Evolutionary conservation across 2,113 vertebrate species (phyloP).

Genomic region (Stegostoma tigrinum): DNA sequence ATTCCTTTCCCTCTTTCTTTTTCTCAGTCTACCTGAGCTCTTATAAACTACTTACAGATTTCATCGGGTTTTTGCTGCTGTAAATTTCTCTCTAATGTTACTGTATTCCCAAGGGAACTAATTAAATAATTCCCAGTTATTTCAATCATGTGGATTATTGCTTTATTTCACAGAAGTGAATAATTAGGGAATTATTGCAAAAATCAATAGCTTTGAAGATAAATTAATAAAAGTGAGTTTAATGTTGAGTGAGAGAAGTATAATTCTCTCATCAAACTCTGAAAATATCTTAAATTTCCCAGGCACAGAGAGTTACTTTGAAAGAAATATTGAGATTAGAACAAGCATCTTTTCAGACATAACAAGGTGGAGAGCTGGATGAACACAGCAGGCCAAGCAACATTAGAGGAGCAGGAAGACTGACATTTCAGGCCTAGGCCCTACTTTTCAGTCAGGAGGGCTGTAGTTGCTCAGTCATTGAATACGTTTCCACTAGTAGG

Average conservation of each 20-base stretch:
- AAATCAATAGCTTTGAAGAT: not conserved
- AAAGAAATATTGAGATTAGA: too few relatives aligned
- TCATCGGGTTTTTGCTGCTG: not conserved
- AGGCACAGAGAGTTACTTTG: too few relatives aligned
- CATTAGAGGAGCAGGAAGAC: too few relatives aligned
- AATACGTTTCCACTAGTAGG: too few relatives aligned
- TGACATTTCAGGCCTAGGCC: too few relatives aligned
- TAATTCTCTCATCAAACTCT: not conserved
- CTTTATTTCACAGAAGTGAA: not conserved
- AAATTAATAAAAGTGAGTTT: not conserved
- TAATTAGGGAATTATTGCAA: not conserved
- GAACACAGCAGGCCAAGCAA: too few relatives aligned
- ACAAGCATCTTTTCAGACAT: too few relatives aligned
- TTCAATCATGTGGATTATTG: not conserved
- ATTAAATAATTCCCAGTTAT: not conserved
- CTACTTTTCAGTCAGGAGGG: too few relatives aligned
- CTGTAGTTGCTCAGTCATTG: too few relatives aligned
- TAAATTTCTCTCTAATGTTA: not conserved
- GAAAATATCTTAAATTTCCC: not conserved
- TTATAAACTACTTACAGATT: not conserved
- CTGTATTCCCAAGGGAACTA: not conserved
- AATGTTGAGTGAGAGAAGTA: not conserved
- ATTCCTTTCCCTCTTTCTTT: not conserved
- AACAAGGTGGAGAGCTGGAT: too few relatives aligned
- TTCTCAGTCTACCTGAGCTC: not conserved